A percentile compares a stretch with the other conserved stretches of the same genome.
phyloP scores from a whole-genome alignment of 2,888 invertebrate genomes.

The Stramonita haemastoma region DNA sequence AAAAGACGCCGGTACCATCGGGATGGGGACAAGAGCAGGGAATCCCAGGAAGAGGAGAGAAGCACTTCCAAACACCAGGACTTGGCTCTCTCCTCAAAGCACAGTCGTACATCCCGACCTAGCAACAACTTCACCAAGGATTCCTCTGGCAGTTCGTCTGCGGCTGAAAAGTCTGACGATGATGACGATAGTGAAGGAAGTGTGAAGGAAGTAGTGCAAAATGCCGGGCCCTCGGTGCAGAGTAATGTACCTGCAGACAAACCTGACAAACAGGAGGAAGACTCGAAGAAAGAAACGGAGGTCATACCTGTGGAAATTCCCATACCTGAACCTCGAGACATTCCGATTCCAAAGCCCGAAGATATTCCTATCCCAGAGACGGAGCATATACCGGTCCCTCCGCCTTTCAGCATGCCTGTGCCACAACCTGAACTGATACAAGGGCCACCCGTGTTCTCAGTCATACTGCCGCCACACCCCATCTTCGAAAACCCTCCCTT shows the following conservation, averaged over 20 bases:
- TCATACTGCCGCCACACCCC: neutral
- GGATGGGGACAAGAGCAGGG: neutral
- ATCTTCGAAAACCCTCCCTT: constrained; percentile 5
- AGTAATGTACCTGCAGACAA: neutral
- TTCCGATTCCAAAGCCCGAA: neutral
- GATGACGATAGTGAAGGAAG: neutral
- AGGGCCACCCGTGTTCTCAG: neutral
- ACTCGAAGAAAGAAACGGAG: neutral
- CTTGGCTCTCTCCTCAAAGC: neutral
- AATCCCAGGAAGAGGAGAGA: constrained; percentile 10
- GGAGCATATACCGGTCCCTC: neutral
- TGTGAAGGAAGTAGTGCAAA: neutral
- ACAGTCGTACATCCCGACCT: neutral
- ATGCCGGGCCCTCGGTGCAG: constrained; percentile 17
- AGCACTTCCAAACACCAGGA: neutral
- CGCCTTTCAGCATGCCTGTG: neutral
- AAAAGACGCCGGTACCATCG: constrained; percentile 5
- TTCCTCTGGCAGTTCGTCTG: constrained; percentile 46
- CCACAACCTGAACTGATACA: neutral
- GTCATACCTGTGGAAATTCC: constrained; percentile 35
- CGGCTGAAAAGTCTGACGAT: constrained; percentile 48
- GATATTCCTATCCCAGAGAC: constrained; percentile 18
- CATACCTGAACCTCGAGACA: constrained; percentile 28
- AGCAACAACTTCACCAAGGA: constrained; percentile 11
- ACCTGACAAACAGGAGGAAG: neutral